Evolutionary conservation across 2,888 invertebrate species (phyloP), one percentile per base, ranked within the genome.

Genomic region (Amorpha juglandis): DNA sequence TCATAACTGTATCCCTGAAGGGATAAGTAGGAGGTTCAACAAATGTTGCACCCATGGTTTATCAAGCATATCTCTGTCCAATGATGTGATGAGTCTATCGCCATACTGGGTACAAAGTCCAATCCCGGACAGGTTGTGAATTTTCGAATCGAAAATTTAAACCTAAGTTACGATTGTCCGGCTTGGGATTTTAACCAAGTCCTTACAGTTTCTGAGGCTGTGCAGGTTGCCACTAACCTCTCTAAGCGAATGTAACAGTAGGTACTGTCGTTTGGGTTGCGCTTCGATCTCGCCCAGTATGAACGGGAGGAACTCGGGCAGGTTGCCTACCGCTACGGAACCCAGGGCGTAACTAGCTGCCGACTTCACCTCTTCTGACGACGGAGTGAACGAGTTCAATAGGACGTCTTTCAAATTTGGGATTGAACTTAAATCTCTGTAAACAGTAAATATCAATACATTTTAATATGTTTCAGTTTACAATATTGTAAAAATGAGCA

Each of bases 291-390:
- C 98, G 68, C 96, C 95, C 52, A 99, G 93, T 70, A 99, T 98
- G 82, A 99, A 98, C 0, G 99, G 99, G 79, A 99, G 94, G 92
- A 98, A 99, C 79, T 97, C 96, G 12, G 96, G 96, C 73, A 99
- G 93, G 90, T 99, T 99, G 58, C 99, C 99, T 67, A 99, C 98
- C 7, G 98, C 98, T 33, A 99, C 96, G 65, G 98, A 98, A 19
- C 99, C 99, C 62, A 99, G 94, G 0, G 99, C 98, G 89, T 99
- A 98, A 73, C 99, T 98, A 14, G 99, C 99, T 0, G 99, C 99
- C 0, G 98, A 98, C 89, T 99, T 99, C 2, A 99, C 97, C 89
- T 99, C 99, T 88, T 99, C 99, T 0, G 98, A 98, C 12, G 96
- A 95, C 6, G 98, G 97, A 0, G 97, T 95, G 89, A 99, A 99